These are phyloP conservation scores for Danionella cerebrum DNA, from an alignment of 2,113 vertebrate species.

Conservation along the genomic window DNA sequence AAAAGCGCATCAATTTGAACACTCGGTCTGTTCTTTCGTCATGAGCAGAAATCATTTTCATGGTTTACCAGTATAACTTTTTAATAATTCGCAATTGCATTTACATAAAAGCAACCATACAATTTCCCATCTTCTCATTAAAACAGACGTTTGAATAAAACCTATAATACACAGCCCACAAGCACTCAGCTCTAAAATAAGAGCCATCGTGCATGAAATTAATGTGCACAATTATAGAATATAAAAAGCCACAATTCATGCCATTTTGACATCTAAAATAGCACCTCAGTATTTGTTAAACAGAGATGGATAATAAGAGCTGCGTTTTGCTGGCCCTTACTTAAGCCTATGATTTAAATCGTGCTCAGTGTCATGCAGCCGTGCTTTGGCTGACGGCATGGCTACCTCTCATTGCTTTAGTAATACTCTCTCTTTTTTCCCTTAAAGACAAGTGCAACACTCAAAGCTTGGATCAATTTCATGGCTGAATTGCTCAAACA, in stretches of 20 bases:
- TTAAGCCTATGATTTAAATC: slow-evolving; percentile 44
- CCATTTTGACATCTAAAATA: slow-evolving; percentile 32
- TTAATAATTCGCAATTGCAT: not conserved
- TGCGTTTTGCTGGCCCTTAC: slow-evolving; percentile 32
- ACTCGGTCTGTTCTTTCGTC: no score
- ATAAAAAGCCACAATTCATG: not conserved
- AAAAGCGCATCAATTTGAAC: no score
- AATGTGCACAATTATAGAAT: slow-evolving; percentile 9
- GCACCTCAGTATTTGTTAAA: slow-evolving; percentile 33
- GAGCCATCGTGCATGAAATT: not conserved
- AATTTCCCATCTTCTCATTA: not conserved
- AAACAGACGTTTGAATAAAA: not conserved
- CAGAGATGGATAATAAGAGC: not conserved
- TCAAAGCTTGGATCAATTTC: slow-evolving; percentile 50
- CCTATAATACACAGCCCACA: not conserved
- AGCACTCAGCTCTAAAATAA: slow-evolving; percentile 28
- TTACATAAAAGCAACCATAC: not conserved
- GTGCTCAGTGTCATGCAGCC: slow-evolving; percentile 35
- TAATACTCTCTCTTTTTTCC: slow-evolving; percentile 51
- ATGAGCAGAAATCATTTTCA: no score
- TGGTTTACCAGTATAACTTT: no score
- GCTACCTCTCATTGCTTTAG: slow-evolving; percentile 53
- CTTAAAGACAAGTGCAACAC: slow-evolving; percentile 37
- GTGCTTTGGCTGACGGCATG: slow-evolving; percentile 41
- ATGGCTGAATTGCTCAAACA: slow-evolving; percentile 35